Conservation (phyloP, 2,797 vertebrate genomes). For the Micromesistius poutassou region DNA sequence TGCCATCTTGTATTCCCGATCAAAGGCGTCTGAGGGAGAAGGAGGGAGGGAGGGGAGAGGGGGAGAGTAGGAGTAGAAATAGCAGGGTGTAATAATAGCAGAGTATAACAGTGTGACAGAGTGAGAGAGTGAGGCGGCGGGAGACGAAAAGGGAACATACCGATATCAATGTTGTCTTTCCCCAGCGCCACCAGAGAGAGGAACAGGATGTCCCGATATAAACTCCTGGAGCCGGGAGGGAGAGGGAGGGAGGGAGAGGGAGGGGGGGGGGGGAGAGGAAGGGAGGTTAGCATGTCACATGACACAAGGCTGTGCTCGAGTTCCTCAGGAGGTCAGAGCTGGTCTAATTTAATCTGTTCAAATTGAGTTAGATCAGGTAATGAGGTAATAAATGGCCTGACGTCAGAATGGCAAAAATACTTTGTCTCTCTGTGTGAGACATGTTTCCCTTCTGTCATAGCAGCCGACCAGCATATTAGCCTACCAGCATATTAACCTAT, state of each 20-base stretch:
- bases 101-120: background rate
- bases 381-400: background rate
- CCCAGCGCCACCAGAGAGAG: constrained; percentile 94
- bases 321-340: background rate
- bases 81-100: background rate
- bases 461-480: background rate
- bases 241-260: too few species aligned
- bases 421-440: background rate
- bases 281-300: background rate
- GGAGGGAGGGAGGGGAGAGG: constrained; percentile 1
- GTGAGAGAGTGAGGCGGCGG: background rate
- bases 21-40: constrained; percentile 84
- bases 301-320: background rate
- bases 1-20: constrained; percentile 94
- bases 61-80: background rate
- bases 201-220: constrained; percentile 96
- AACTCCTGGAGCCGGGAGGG: constrained; percentile 78
- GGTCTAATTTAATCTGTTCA: background rate
- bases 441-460: background rate
- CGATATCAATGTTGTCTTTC: constrained; percentile 96
- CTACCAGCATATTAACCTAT: too few species aligned
- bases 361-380: background rate
- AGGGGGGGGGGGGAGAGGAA: background rate
- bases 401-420: background rate
- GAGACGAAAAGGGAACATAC: constrained; percentile 68